Base-by-base conservation (phyloP, 37 sponge, comb jelly and placozoan genomes). In the Theonella swinhoei region DNA sequence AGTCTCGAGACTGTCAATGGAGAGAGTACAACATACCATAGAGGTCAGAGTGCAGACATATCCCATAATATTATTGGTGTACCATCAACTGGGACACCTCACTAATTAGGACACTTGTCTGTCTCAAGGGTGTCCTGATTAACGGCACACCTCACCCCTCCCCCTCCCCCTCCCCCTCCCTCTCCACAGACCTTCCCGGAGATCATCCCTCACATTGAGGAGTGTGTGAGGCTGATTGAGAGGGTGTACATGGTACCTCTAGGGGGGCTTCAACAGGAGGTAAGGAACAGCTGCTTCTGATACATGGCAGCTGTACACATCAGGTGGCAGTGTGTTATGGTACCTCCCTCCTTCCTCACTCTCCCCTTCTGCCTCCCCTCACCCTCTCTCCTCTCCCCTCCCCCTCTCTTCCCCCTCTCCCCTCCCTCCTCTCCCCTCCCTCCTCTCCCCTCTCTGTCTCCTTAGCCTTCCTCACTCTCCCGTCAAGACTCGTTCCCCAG, bases 171-270 rank as follows among this genome's bases (percentile, higher is more conserved):
- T 37, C 39, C 28, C 42, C 39, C 33, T 70, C 30, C 39, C 31
- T 24, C 39, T 19, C 41, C 7, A 9, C 71, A 85, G 85, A 85
- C 78, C 32, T 71, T 58, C 42, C 78, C 78, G 3, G 85, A 85
- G 64, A 31, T 85, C 0, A 58, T 78, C 31, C 85, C 85, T 0
- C 68, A 71, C 42, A n/a, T 85, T 9, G 71, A 78, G 24, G 62
- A 47, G 35, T 36, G 39, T 35, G 85, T 77, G 11, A 22, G 24
- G 19, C 70, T 85, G 78, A 70, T 85, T 70, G 85, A 85, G 78
- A 38, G 35, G 30, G 85, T 85, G 41, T 59, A 78, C 62, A 77
- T 29, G 33, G 75, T 83, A 4, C 75, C 32, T 30, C 35, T 34
- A 64, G 28, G 64, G 64, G n/a, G 64, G 8, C 19, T 59, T 59